Evolutionary conservation across 2,797 vertebrate genomes (phyloP), one percentile per base, ranked within the genome.

Genomic region (Fistularia tabacaria): DNA sequence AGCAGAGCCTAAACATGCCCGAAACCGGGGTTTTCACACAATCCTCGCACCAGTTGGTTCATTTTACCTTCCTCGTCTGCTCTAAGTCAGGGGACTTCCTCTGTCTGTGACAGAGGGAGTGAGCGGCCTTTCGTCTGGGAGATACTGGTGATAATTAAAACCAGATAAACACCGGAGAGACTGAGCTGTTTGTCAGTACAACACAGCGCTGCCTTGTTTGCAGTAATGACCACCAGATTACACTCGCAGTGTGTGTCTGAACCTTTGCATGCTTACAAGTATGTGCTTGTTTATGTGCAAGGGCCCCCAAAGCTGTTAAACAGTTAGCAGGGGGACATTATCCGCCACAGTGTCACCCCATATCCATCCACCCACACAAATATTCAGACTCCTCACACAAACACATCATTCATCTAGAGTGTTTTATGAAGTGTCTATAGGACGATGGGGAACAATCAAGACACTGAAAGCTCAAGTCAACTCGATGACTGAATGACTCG

Each of bases 201-300:
- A 75, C 72, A 87, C 81, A 88, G 77, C 80, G 73, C 68, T 52
- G 80, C 76, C 78, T 85, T 85, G 83, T 88, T 79, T 83, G 72
- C 72, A 70, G 77, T 82, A 85, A 86, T 78, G 79, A 75, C 68
- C 76, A 51, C 65, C 83, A 87, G 76, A 83, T 85, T 84, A 77
- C 70, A 76, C 82, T 65, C 36, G 63, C 67, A 60, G 66, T 67
- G 74, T 65, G 62, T 68, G 74, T 71, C 58, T 56, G 55, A 76
- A 62, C 44, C 51, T 64, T 61, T 67, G 59, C 49, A 14, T 69
- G 69, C 46, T n/a, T 25, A 25, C 25, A 25, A 25, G 25, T 25
- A 25, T 25, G 25, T 25, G 25, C 25, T 25, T 46, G 48, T 46
- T 46, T 60, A 47, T 59, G 57, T 70, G 51, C 48, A 47, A 51